Base-by-base conservation (phyloP, 2,113 vertebrate genomes). In the Bubo blakistoni region DNA sequence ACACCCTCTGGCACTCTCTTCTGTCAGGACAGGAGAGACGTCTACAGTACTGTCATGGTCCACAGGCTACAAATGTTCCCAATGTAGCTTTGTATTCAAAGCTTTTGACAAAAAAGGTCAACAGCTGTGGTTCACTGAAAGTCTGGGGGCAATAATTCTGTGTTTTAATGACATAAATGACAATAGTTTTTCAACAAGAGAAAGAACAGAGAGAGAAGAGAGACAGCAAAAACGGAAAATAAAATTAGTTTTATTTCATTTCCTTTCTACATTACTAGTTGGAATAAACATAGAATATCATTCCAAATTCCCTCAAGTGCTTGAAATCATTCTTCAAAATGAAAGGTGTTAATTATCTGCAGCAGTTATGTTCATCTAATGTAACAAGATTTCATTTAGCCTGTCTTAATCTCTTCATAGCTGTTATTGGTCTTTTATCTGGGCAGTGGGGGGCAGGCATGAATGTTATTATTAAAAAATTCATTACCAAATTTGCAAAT, bases 161-260 rank as follows among this genome's bases (percentile, higher is more conserved):
- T 70, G 69, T 92, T 96, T 95, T 95, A 97, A 95, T 96, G 85
- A 95, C 90, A 95, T 85, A 95, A 97, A 96, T 63, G 92, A 96
- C 93, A 96, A 98, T 84, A 95, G 86, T 63, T 97, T 98, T 98
- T 97, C 89, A 96, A 92, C 88, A 88, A 96, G 71, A 95, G 88
- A 96, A 95, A 91, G 87, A 95, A 80, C 93, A 81, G 58, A 86
- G 93, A 88, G 78, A 58, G 44, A 86, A 70, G 85, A 88, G 77
- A 97, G 73, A 94, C 29, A 57, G 85, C 79, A 94, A 92, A 96
- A 83, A 95, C 71, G 89, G 92, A 97, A 97, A 97, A 93, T 63
- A 97, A 97, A 96, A 97, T 98, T 92, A 97, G 97, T 77, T 96
- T 86, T 88, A 97, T 96, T 97, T 96, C 16, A 96, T 97, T 98